phyloP scores from a whole-genome alignment of 1,140 invertebrate genomes.

The Drosophila sp. region DNA sequence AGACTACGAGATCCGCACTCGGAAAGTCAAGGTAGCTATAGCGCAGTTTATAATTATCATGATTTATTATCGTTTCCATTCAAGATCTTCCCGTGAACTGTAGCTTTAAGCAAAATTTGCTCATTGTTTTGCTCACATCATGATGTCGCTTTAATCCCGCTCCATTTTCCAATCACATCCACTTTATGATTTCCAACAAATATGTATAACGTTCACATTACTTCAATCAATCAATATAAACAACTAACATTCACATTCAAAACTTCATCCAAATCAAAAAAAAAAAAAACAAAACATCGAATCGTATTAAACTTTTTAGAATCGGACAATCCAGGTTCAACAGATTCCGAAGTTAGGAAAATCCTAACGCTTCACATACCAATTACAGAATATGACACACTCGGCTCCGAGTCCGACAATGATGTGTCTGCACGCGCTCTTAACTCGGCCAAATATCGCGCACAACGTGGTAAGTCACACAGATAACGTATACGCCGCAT shows the following conservation, averaged over 20 bases:
- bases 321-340: constrained; percentile 93
- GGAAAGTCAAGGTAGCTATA: constrained; percentile 90
- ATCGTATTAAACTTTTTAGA: constrained; percentile 88
- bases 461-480: constrained; percentile 85
- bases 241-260: constrained; percentile 59
- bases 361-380: constrained; percentile 94
- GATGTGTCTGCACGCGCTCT: constrained; percentile 87
- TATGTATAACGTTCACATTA: constrained; percentile 14
- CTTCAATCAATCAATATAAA: constrained; percentile 37
- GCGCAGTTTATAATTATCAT: neutral
- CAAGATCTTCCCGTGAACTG: constrained; percentile 1
- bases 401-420: constrained; percentile 90
- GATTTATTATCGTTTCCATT: constrained; percentile 16
- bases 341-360: constrained; percentile 94
- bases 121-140: constrained; percentile 43
- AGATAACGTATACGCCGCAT: neutral
- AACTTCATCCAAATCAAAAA: constrained; percentile 58
- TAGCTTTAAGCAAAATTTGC: constrained; percentile 73
- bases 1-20: constrained; percentile 90
- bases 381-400: constrained; percentile 94
- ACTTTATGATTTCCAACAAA: constrained; percentile 11
- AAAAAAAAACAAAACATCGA: constrained; percentile 77
- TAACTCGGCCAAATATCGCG: constrained; percentile 87
- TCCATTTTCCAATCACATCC: neutral
- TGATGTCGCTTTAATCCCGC: constrained; percentile 6